Base-by-base conservation (phyloP, 2,113 vertebrate genomes). In the Crotophaga sulcirostris region DNA sequence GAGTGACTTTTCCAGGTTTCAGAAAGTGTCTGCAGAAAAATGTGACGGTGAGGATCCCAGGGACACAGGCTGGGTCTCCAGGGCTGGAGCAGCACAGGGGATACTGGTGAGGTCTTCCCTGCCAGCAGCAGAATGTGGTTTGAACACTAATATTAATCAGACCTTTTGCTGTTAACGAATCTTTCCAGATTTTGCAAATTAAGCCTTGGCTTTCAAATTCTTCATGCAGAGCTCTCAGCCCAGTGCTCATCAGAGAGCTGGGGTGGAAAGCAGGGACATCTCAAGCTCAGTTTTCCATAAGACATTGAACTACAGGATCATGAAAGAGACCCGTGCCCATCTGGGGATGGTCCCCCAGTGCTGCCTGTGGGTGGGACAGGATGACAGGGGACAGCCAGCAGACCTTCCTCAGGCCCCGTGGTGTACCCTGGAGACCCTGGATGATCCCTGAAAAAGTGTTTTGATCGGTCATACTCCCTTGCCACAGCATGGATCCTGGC, bases 131-230 rank as follows among this genome's bases (percentile, higher is more conserved):
- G 36, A 62, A 83, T 11, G 40, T 19, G 52, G 20, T 47, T 75
- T 67, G 34, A 89, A 72, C 67, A 31, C 72, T 79, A 34, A 80
- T 38, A 92, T 90, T 87, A 94, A 94, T 90, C 72, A 90, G 77
- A 38, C 36, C 36, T 58, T 92, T 72, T 72, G 42, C 68, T 54
- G 47, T 19, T 90, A 90, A 80, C 11, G 42, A 95, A 76, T 67
- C 78, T 49, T 47, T 84, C 52, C 47, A 72, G 89, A 72, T 92
- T 92, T 19, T 75, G 86, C 79, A 73, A 49, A 56, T 66, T 23
- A 64, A 68, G 56, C 16, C 73, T 62, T 13, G 28, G 42, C 51
- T 76, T 93, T 56, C 9, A 9, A 33, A 56, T 1, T 38, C 54
- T 60, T 45, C 36, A 2, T 0, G 26, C 52, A 47, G 60, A 83